Conservation (phyloP, 2,113 vertebrate species). For the Vulpes vulpes region DNA sequence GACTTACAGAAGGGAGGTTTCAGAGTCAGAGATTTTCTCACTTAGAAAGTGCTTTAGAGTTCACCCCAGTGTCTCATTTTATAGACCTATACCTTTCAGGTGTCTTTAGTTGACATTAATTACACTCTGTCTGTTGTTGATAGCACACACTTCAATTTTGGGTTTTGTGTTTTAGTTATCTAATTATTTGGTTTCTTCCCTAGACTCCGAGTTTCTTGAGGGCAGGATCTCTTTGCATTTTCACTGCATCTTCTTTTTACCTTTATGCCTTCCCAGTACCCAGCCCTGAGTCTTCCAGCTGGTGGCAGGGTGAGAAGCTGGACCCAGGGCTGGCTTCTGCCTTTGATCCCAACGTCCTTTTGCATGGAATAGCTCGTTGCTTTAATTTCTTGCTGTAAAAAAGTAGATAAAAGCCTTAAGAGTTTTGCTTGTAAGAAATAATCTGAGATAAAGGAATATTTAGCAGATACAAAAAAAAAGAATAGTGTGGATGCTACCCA, state of each 20-base stretch:
- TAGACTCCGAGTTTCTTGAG: not conserved
- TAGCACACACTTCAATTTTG: not conserved
- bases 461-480: not conserved
- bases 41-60: not conserved
- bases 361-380: not conserved
- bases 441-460: not conserved
- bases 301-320: not conserved
- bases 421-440: not conserved
- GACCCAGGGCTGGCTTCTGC: not conserved
- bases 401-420: not conserved
- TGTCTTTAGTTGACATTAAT: slow-evolving; percentile 23
- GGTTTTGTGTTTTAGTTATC: not conserved
- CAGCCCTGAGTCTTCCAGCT: not conserved
- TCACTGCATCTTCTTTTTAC: not conserved
- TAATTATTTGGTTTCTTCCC: not conserved
- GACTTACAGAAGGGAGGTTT: not conserved
- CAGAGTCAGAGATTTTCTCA: slow-evolving; percentile 16
- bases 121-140: not conserved
- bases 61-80: not conserved
- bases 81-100: not conserved
- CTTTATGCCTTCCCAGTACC: too few species aligned
- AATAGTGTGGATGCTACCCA: too few species aligned
- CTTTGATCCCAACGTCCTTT: not conserved
- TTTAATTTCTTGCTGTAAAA: not conserved
- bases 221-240: not conserved